Evolutionary conservation across 2,888 invertebrate species (phyloP), one percentile per base, ranked within the genome.

Genomic region (Imbricaverruca yamaguchii): DNA sequence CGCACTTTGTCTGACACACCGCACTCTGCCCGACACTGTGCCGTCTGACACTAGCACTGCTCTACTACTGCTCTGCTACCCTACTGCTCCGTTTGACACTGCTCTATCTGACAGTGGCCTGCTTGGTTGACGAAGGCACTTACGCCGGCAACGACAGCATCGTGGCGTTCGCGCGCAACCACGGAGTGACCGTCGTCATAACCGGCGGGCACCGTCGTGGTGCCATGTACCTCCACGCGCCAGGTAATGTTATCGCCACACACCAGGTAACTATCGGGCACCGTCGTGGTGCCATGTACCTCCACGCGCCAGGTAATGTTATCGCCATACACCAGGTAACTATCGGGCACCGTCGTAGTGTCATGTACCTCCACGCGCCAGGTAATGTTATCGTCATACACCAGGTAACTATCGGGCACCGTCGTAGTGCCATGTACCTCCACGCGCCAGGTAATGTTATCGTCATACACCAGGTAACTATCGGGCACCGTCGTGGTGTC

Each of bases 111-210:
- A 23, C 83, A 86, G 88, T 89, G 65, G 84, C 84, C 25, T 85
- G 86, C 83, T 85, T 89, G 80, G 85, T 86, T 82, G 86, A 87
- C 82, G 85, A 87, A n/a, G 89, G 89, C 3, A 89, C 88, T 3
- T 89, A 88, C 85, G 89, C 88, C 39, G 89, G 89, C n/a, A 89
- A 89, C 84, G 89, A 89, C 84, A 88, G 88, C 55, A 88, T 89
- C 81, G 89, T 89, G 77, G 89, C 89, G 8, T 89, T 89, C 85
- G 87, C 89, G 23, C 85, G 88, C 23, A 85, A 87, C 4, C 87
- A 88, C 82, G 85, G 86, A 82, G 87, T 88, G 8, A 87, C 86
- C 82, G 86, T 89, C 39, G 87, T 89, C 13, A 89, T 89, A 80
- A 89, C 84, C 39, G 4, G 39, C 39, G 39, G 39, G 39, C 4